A percentile compares a stretch with the other conserved stretches of the same genome.
Evolutionary conservation across 2,888 invertebrate species (phyloP).

Genomic region (Polydrusus tereticollis): DNA sequence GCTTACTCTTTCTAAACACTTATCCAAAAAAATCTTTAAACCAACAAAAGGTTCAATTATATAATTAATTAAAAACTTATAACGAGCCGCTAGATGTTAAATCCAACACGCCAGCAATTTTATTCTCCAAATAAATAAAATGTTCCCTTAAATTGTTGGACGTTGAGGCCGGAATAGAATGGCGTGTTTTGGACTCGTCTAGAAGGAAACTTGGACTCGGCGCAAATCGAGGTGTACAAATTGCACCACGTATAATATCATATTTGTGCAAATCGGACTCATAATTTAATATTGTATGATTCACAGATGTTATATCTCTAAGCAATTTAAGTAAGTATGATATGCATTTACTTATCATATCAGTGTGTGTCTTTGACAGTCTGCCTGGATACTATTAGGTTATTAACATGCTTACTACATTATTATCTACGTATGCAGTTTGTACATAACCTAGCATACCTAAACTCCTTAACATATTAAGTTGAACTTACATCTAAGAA

Average conservation of each 20-base stretch:
- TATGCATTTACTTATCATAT: neutral
- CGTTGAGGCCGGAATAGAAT: conserved; percentile 9
- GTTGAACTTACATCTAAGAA: conserved; percentile 22
- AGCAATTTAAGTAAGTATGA: neutral
- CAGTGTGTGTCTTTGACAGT: no score
- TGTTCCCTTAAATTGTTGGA: conserved; percentile 2
- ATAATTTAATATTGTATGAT: neutral
- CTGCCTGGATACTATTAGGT: no score
- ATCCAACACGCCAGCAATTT: conserved; percentile 10
- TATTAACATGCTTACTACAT: neutral
- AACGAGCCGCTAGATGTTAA: neutral
- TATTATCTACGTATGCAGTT: neutral
- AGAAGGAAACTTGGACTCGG: conserved; percentile 19
- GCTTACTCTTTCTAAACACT: no score
- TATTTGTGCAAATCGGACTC: no score
- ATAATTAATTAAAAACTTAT: conserved; percentile 1
- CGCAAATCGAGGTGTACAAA: neutral
- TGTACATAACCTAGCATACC: neutral
- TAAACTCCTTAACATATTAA: conserved; percentile 3
- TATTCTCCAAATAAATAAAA: conserved; percentile 22
- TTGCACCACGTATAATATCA: conserved; percentile 6
- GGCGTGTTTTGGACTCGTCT: conserved; percentile 23
- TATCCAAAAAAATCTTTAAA: no score
- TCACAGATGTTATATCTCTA: neutral
- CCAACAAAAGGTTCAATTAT: neutral